These are phyloP conservation scores for Drusus annulatus DNA, from an alignment of 1,140 invertebrate genomes.

Conservation along the genomic window DNA sequence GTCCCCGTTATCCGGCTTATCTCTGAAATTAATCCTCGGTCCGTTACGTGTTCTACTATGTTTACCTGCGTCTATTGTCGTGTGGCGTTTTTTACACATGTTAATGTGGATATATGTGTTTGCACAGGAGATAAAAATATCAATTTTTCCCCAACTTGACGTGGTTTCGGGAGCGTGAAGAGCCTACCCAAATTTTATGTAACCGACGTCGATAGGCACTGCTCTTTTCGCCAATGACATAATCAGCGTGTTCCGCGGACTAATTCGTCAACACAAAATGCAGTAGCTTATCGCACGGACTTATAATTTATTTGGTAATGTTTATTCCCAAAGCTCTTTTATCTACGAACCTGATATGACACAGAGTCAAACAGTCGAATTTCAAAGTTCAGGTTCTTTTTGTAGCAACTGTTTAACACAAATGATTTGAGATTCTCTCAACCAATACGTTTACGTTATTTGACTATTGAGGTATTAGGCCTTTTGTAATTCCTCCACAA, in stretches of 20 bases:
- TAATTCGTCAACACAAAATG: neutral
- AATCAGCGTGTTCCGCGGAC: neutral
- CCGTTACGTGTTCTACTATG: constrained; percentile 32
- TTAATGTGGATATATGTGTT: constrained; percentile 48
- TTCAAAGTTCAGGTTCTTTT: too few relatives aligned
- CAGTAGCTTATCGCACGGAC: neutral
- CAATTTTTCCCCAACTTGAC: constrained; percentile 27
- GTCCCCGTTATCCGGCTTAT: constrained; percentile 38
- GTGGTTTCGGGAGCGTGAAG: constrained; percentile 30
- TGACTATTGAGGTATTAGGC: too few relatives aligned
- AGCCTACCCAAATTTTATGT: constrained; percentile 25
- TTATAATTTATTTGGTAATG: too few relatives aligned
- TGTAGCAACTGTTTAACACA: too few relatives aligned
- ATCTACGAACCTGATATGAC: too few relatives aligned
- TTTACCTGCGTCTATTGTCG: constrained; percentile 43
- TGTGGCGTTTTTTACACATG: constrained; percentile 46
- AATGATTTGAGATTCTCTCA: too few relatives aligned
- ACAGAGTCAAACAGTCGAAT: too few relatives aligned
- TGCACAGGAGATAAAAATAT: constrained; percentile 48
- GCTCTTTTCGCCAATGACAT: constrained; percentile 25
- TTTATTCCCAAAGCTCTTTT: too few relatives aligned
- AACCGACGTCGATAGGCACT: constrained; percentile 2
- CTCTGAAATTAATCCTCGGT: constrained; percentile 44
- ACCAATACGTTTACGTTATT: too few relatives aligned
- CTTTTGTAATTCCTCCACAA: too few relatives aligned